Evolutionary conservation across 2,113 vertebrate species (phyloP), one percentile per base, ranked within the genome.

Genomic region (Macrotis lagotis): DNA sequence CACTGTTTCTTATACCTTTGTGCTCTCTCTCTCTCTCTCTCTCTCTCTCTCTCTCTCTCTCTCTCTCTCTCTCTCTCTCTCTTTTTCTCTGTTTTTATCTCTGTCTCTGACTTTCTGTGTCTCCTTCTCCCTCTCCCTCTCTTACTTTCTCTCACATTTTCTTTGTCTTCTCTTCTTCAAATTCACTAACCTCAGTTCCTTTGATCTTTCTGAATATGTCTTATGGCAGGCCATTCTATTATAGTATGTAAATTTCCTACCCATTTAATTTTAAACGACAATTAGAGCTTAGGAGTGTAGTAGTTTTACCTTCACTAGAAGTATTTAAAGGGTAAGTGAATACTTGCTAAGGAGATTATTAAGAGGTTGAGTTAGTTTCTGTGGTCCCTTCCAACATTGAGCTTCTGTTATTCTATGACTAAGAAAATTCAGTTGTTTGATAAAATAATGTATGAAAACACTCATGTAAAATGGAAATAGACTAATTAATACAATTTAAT

Each of bases 381-480:
- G 7, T 6, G 44, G 19, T 44, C 19, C n/a, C 19, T 44, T 83
- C n/a, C 2, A 44, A 44, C 66, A 22, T n/a, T 83, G n/a, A 83
- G 66, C n/a, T 83, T 83, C n/a, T 83, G n/a, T 44, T 16, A 83
- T 93, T 59, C 93, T 92, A 97, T 66, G 96, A 52, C 95, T 93
- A 95, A 97, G 97, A 97, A 98, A 98, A 96, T 88, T 48, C 96
- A 97, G 95, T 98, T 97, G 97, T 92, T 97, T 95, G 94, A 97
- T 97, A 94, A 93, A 96, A 93, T 96, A 97, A 94, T 96, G 7
- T 96, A 98, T 88, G 16, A 93, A 98, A 97, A 96, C 55, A 93
- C 88, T 94, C 94, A 91, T 49, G 93, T 96, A 96, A 95, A 98
- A 97, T 98, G 96, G 91, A 95, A 96, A n/a, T 25, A 0, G 95